Percentiles rank a stretch among this genome's conserved stretches.
Conservation (phyloP, 2,888 invertebrate genomes). For the Tetranychus piercei region DNA sequence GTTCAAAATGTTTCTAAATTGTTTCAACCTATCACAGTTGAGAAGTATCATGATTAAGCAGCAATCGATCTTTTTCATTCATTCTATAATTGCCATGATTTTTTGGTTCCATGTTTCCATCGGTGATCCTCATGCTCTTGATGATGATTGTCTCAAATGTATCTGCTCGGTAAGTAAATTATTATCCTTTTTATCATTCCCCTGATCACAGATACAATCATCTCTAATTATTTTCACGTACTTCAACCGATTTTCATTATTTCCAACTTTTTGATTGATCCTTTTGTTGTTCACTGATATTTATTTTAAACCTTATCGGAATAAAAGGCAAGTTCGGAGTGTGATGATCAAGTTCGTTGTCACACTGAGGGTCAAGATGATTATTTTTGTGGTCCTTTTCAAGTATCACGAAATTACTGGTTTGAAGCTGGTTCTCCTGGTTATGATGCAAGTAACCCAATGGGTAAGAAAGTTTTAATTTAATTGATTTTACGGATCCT, state of each 20-base stretch:
- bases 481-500: background rate
- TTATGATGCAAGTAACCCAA: conserved; percentile 15
- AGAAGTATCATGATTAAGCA: background rate
- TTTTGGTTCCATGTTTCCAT: background rate
- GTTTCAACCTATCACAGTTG: too few species aligned
- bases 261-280: background rate
- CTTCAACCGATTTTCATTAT: background rate
- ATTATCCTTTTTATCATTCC: background rate
- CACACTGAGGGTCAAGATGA: conserved; percentile 17
- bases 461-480: conserved; percentile 16
- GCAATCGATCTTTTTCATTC: background rate
- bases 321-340: conserved; percentile 20
- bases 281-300: conserved; percentile 11
- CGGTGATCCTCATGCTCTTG: background rate
- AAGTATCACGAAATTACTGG: conserved; percentile 20
- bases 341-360: conserved; percentile 20
- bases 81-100: background rate
- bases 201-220: background rate
- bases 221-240: background rate
- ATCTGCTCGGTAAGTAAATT: conserved; percentile 19
- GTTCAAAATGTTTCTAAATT: too few species aligned
- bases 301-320: background rate
- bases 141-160: conserved; percentile 22
- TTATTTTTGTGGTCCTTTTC: conserved; percentile 21
- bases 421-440: conserved; percentile 16